Conservation (phyloP, 1,140 invertebrate genomes). For the Paralvinella palmiformis region DNA sequence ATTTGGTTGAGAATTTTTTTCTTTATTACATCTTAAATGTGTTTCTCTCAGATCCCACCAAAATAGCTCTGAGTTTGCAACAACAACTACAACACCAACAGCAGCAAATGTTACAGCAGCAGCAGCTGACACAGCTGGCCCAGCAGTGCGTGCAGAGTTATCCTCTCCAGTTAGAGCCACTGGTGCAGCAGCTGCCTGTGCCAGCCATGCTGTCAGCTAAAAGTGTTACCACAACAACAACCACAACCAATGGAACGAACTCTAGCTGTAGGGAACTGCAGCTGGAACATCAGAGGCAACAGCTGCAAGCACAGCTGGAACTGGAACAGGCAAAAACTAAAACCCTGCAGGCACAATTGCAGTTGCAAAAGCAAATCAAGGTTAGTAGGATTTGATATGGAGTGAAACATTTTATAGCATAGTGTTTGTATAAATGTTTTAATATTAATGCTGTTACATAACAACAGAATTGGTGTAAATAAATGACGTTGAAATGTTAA, state of each 20-base stretch:
- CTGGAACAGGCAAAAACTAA: slow-evolving; percentile 30
- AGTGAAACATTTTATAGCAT: not conserved
- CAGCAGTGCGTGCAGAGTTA: no score
- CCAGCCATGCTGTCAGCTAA: no score
- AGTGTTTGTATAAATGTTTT: slow-evolving; percentile 1
- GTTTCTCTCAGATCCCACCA: no score
- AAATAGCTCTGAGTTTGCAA: slow-evolving; percentile 22
- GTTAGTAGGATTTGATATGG: slow-evolving; percentile 6
- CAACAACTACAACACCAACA: slow-evolving; percentile 28
- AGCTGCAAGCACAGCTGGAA: slow-evolving; percentile 12
- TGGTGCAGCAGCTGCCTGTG: slow-evolving; percentile 19
- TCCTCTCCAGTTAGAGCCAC: slow-evolving; percentile 10
- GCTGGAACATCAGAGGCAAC: slow-evolving; percentile 15
- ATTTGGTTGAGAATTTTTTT: no score
- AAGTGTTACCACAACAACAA: slow-evolving; percentile 23
- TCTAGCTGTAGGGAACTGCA: slow-evolving; percentile 10
- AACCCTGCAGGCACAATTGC: slow-evolving; percentile 20
- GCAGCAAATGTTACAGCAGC: slow-evolving; percentile 34
- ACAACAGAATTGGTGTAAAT: no score
- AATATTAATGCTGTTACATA: no score
- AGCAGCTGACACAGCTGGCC: slow-evolving; percentile 28
- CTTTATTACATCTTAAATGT: no score
- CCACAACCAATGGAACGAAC: slow-evolving; percentile 7
- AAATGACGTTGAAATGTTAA: no score
- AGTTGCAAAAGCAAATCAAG: no score